Percentiles rank a stretch among this genome's conserved stretches.
Evolutionary conservation across 2,888 invertebrate genomes (phyloP).

Genomic region (Willowsia nigromaculata): DNA sequence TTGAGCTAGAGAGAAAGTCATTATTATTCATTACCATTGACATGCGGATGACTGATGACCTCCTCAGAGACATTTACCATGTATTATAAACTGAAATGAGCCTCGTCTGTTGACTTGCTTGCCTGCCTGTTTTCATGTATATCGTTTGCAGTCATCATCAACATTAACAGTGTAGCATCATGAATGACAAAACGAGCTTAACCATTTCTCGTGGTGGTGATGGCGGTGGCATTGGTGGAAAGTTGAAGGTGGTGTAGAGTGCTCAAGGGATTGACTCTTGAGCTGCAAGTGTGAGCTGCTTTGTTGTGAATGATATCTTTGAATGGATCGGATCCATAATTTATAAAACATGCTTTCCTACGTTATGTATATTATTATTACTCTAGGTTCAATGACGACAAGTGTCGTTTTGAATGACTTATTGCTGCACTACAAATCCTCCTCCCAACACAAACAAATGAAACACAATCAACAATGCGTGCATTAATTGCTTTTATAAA

Average conservation of each 20-base stretch:
- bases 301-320: slow-evolving; percentile 33
- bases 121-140: neutral
- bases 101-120: neutral
- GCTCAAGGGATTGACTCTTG: slow-evolving; percentile 68
- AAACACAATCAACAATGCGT: too few relatives aligned
- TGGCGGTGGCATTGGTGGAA: neutral
- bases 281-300: neutral
- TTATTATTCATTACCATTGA: slow-evolving; percentile 70
- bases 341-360: too few relatives aligned
- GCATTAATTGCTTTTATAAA: too few relatives aligned
- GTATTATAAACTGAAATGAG: slow-evolving; percentile 33
- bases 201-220: neutral
- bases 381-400: neutral
- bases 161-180: neutral
- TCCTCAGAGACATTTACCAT: slow-evolving; percentile 64
- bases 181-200: slow-evolving; percentile 48
- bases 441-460: too few relatives aligned
- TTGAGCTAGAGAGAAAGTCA: slow-evolving; percentile 43
- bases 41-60: slow-evolving; percentile 70
- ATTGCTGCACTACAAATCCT: too few relatives aligned
- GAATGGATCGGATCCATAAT: slow-evolving; percentile 24
- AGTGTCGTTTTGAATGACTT: neutral
- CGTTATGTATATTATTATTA: neutral
- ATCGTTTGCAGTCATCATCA: neutral
- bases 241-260: slow-evolving; percentile 29